Evolutionary conservation across 2,888 invertebrate species (phyloP).

Genomic region (Mesodorylaimus sp.): DNA sequence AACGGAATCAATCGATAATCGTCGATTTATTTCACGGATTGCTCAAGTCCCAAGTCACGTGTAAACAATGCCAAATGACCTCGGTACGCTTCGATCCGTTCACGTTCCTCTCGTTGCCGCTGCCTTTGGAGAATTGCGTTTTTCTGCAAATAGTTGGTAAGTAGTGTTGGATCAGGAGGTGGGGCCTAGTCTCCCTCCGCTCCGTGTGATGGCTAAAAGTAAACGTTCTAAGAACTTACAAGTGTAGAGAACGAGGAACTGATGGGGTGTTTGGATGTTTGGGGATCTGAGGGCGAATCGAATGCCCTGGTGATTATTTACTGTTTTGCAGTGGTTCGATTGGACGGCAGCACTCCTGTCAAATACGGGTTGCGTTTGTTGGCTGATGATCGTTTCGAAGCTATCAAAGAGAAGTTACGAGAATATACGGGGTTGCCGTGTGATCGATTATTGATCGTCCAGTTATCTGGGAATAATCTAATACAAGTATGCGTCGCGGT

Average conservation of each 20-base stretch:
- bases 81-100: slow-evolving; percentile 79
- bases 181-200: neutral
- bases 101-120: slow-evolving; percentile 65
- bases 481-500: slow-evolving; percentile 38
- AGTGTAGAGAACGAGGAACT: neutral
- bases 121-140: slow-evolving; percentile 70
- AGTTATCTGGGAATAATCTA: slow-evolving; percentile 42
- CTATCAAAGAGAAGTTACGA: slow-evolving; percentile 50
- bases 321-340: slow-evolving; percentile 26
- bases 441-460: slow-evolving; percentile 21
- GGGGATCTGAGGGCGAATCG: neutral
- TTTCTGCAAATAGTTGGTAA: slow-evolving; percentile 55
- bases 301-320: too few species aligned
- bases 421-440: slow-evolving; percentile 38
- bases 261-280: neutral
- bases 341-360: slow-evolving; percentile 58
- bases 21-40: slow-evolving; percentile 80
- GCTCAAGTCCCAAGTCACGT: slow-evolving; percentile 65
- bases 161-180: slow-evolving; percentile 15
- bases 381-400: slow-evolving; percentile 59
- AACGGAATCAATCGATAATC: slow-evolving; percentile 64
- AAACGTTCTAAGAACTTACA: neutral
- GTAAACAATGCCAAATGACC: slow-evolving; percentile 59
- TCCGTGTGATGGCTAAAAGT: neutral
- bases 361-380: slow-evolving; percentile 66